Evolutionary conservation across 2,888 invertebrate genomes (phyloP), one percentile per base, ranked within the genome.

Genomic region (Agrochola macilenta): DNA sequence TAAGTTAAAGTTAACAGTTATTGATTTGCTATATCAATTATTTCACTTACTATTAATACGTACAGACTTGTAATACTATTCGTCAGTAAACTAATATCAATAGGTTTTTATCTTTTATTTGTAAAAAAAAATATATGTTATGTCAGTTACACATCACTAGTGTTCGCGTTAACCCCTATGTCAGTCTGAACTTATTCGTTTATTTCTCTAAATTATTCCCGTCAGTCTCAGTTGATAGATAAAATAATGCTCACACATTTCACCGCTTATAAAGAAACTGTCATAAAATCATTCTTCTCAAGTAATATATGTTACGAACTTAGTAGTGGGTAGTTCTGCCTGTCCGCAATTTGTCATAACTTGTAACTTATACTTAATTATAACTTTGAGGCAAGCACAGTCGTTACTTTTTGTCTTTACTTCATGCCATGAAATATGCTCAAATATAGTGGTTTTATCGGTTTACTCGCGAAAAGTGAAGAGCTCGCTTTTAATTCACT

Each of bases 221-320:
- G 23, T 46, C 43, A 26, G 3, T 54, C 11, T 43, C 26, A 17
- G 1, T 17, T 54, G n/a, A 20, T 39, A 54, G 26, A 43, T 23
- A 23, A 9, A 68, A 30, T 30, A 54, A 20, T 30, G 5, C 23
- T 60, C 9, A 23, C 35, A 35, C n/a, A 46, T 76, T 74, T 46
- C 35, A 58, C 12, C 9, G n/a, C 46, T n/a, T 46, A 2, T 11
- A 26, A 12, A 46, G 12, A 54, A 26, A 61, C 17, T 43, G 14
- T 26, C 17, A 60, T 43, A 52, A 49, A 65, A 60, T 58, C 0
- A 9, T 30, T 43, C 9, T 60, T 65, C 64, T 23, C 20, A 60
- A 77, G 26, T 49, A 64, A 66, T 77, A 20, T 46, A 63, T 69
- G 35, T 63, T 68, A 54, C 30, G 17, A 78, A 69, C 54, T 76